A percentile compares a stretch with the other conserved stretches of the same genome.
These are phyloP conservation scores for Acrossocheilus fasciatus DNA, from an alignment of 2,797 vertebrate species.

Conservation along the genomic window DNA sequence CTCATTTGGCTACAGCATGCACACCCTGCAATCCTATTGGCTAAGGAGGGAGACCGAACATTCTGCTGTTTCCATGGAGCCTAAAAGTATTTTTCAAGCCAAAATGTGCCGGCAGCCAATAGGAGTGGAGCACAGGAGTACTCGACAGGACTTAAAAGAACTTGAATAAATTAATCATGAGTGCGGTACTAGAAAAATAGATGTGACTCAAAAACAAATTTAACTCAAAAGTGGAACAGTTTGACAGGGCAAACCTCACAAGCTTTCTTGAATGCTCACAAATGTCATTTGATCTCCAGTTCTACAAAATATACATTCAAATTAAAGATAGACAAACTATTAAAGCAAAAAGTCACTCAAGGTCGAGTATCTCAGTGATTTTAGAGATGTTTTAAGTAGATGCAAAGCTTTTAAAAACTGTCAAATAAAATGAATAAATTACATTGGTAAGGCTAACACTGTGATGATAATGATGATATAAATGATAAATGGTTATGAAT, in stretches of 20 bases:
- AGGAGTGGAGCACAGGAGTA: constrained; percentile 42
- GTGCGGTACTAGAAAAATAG: constrained; percentile 20
- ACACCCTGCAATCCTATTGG: constrained; percentile 63
- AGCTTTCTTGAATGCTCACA: background rate
- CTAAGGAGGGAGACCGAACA: constrained; percentile 30
- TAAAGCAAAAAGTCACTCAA: background rate
- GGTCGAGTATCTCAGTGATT: background rate
- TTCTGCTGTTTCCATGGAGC: constrained; percentile 71
- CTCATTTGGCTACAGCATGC: constrained; percentile 60
- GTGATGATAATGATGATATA: background rate
- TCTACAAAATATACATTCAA: background rate
- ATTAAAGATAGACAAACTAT: background rate
- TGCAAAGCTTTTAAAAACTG: too few species aligned
- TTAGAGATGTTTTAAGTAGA: background rate
- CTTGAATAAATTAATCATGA: constrained; percentile 56
- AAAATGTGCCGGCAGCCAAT: constrained; percentile 64
- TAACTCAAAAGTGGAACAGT: constrained; percentile 11
- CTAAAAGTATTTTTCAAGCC: constrained; percentile 60
- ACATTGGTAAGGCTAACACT: background rate
- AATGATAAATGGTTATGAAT: background rate
- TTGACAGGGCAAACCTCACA: background rate
- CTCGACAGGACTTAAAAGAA: constrained; percentile 49
- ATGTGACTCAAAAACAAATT: constrained; percentile 2
- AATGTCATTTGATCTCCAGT: background rate
- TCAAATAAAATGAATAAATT: background rate